Base-by-base conservation (phyloP, 1,140 invertebrate genomes). In the Rhopalosiphum padi region DNA sequence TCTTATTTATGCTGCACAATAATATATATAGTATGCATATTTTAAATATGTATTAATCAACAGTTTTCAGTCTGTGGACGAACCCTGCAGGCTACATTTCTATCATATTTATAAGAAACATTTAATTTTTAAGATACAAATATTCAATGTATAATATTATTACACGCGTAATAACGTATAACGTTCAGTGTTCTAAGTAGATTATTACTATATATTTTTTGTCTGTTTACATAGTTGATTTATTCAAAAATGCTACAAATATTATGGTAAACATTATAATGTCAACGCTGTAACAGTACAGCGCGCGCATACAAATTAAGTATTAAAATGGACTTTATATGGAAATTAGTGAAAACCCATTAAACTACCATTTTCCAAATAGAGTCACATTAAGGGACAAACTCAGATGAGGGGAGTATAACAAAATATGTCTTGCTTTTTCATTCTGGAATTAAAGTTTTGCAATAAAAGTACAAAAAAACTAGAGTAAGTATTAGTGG, bases 251-350 rank as follows among this genome's bases (percentile, higher is more conserved):
- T 35, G 2, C 37, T 37, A 83, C 35, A 83, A 83, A 83, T 83
- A 83, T 37, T 83, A 37, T 37, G 35, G 9, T 37, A 37, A 21
- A 7, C n/a, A 23, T 37, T 37, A 83, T 37, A 37, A 23, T 37
- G 77, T 37, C 77, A 83, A 83, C 35, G 77, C 35, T 83, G 2
- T 82, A 35, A 6, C n/a, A 37, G 18, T 83, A 83, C 35, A 37
- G 77, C 7, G 22, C 0, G 6, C 43, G 85, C 43, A 87, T 87
- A 46, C 85, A 18, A 46, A 87, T 30, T 30, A 46, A 30, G 23
- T 87, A 87, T 87, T 87, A 87, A 87, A 87, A 87, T 46, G 9
- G 85, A 87, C 41, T 87, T 87, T 46, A 48, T 87, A 87, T 87
- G 85, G 68, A 43, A 55, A 93, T 86, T 25, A 41, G 48, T 37